These are phyloP conservation scores for Myiotriccus ornatus DNA, from an alignment of 2,797 vertebrate species.

Conservation along the genomic window DNA sequence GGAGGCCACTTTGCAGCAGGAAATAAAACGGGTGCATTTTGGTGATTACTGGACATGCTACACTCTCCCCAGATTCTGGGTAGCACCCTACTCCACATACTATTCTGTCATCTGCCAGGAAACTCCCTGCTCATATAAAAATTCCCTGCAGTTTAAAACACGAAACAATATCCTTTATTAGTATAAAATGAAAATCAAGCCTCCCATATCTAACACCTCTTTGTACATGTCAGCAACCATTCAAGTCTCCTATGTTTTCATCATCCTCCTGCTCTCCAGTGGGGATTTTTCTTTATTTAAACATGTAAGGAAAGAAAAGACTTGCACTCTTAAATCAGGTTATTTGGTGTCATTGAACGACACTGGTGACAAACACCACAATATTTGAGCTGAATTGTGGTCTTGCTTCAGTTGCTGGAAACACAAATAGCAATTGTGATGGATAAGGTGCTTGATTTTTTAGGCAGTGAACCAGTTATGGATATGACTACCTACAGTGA, in stretches of 20 bases:
- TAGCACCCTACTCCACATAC: neutral
- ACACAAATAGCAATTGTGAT: neutral
- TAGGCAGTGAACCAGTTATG: neutral
- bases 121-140: neutral
- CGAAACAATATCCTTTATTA: neutral
- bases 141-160: neutral
- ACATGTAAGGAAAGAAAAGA: neutral
- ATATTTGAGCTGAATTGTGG: neutral
- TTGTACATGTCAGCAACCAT: neutral
- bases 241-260: neutral
- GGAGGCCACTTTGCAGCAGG: neutral
- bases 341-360: neutral
- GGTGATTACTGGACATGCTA: neutral
- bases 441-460: neutral
- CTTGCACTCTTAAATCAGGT: neutral
- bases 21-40: neutral
- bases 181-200: neutral
- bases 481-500: neutral
- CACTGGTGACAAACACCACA: neutral
- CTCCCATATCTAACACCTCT: neutral
- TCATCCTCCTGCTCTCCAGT: neutral
- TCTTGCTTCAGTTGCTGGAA: neutral
- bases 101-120: neutral
- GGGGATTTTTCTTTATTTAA: neutral
- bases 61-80: neutral